Base-by-base conservation (phyloP, 2,888 invertebrate genomes). In the Nymphalis urticae region DNA sequence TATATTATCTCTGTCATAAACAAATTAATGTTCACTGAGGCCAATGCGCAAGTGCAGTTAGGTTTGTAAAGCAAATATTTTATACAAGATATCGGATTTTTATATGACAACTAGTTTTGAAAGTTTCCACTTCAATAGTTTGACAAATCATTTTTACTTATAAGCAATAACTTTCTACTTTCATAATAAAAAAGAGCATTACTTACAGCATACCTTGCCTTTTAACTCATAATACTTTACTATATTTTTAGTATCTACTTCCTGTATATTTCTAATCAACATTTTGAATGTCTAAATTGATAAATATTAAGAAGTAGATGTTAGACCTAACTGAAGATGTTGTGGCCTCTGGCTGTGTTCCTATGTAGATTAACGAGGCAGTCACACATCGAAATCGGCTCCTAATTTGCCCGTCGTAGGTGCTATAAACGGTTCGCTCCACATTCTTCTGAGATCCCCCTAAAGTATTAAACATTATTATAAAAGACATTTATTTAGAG, bases 401-500 rank as follows among this genome's bases (percentile, higher is more conserved):
- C 85, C 85, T 58, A 76, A 79, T 76, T 97, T 97, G 77, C 97
- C 95, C 82, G 95, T 94, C 82, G 95, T 94, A 80, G 97, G 96
- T 78, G 96, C 94, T 91, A 97, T 97, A 92, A 98, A 98, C 75
- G 98, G 98, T 90, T 98, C 98, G 83, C 97, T 97, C 99, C 99
- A 99, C 98, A 99, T 99, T 81, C 98, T 95, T 85, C 98, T 94
- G 80, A 99, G 94, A 93, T 99, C 99, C 75, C 99, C 98, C 98
- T 98, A 90, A 9, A 56, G n/a, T 27, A 32, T 2, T 24, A 51
- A 51, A 51, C 7, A 24, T 19, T 21, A 21, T 56, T 17, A 62
- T 21, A 69, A 10, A 21, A 42, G 1, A 42, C 42, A 42, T 42
- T 42, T 4, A 13, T 42, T 42, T 42, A 13, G 3, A 10, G 42